Evolutionary conservation across 92 coral and sea anemone genomes (phyloP), one percentile per base, ranked within the genome.

Genomic region (Hydrozoanthus gracilis): DNA sequence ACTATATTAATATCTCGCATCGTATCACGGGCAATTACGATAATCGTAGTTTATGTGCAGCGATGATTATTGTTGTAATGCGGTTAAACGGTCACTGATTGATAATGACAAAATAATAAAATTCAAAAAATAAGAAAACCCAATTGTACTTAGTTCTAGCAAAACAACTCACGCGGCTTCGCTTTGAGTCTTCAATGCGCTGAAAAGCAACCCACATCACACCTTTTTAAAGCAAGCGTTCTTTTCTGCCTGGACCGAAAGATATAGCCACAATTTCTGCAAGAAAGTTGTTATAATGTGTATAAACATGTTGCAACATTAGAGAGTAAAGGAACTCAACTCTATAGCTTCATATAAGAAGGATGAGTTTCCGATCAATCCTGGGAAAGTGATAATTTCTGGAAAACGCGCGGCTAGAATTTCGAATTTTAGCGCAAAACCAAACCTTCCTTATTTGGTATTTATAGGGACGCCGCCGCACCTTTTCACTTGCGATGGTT

Each of bases 121-220:
- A 58, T 58, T 58, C 65, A 58, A 58, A 58, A 58, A 58, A 58
- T 58, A 58, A 58, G 65, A 58, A 58, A 8, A 58, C 65, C 65
- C 65, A 58, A 58, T 58, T 58, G 65, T 58, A 58, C 12, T 58
- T 58, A 58, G 65, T 58, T 58, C 65, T 58, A 58, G 65, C 12
- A 58, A 58, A 58, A 58, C 65, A 58, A 58, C 65, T 58, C 65
- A 58, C 65, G 65, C 65, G 65, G 65, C 65, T 58, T 58, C 65
- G 65, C 65, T 58, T 58, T 58, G 65, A 58, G 65, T 58, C 65
- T 58, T 58, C 65, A 58, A 8, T 58, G 65, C 12, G 65, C 65
- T 58, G 8, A 58, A 58, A 58, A 58, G 65, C 65, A 8, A 58
- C 8, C 65, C 12, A 58, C 65, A 58, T 58, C 65, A 58, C 12